Evolutionary conservation across 1,140 invertebrate species (phyloP), one percentile per base, ranked within the genome.

Genomic region (Delia radicum): DNA sequence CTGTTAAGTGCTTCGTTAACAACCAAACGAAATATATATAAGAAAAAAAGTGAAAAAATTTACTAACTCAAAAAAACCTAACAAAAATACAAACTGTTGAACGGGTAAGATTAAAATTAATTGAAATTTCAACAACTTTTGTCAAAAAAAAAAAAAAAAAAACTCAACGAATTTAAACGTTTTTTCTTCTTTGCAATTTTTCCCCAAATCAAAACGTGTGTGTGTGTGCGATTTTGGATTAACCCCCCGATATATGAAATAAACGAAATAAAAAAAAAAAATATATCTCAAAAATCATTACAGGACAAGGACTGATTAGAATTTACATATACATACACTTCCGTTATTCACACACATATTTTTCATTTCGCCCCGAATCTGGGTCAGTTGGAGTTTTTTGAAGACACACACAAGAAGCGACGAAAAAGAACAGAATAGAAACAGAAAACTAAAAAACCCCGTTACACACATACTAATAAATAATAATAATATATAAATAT

Each of bases 311-410:
- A 69, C 65, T 69, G 65, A 69, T 69, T 69, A 69, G 65, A 69
- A 69, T 69, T 69, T 69, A 69, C 65, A 69, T 69, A 69, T 69
- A 69, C 65, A 69, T 69, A 69, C 65, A 69, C 65, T 69, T 69
- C 65, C 65, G 65, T 69, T 69, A 21, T 69, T 69, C 65, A 69
- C 65, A 69, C n/a, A 33, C n/a, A 33, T 69, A 5, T 55, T 55
- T 55, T 55, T 48, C 18, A 18, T 18, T 55, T 18, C 24, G 48
- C 65, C 65, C 65, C 31, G 65, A 69, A 69, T 69, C 65, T 69
- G 65, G 65, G 65, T 69, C 65, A 69, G 65, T 69, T 69, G 65
- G 65, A 69, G 65, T 69, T 69, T 55, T n/a, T n/a, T n/a, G n/a
- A 33, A 69, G 65, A 69, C 65, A 69, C 65, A 69, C n/a, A n/a